Conservation (phyloP, 2,888 invertebrate species). For the Octodonta nipae region DNA sequence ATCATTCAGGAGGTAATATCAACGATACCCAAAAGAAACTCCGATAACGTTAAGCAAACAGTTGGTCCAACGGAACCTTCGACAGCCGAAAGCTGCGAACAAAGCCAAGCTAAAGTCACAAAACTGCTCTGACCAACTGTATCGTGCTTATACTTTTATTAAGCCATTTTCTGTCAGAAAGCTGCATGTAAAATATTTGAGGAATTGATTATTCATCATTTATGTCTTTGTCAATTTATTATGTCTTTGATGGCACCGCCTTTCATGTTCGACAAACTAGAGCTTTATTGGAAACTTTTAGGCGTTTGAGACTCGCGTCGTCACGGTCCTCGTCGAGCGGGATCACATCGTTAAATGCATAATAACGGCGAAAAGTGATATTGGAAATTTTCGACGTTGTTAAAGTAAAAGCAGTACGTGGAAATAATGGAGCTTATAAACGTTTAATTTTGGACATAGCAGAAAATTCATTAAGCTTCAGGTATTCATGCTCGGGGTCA, state of each 20-base stretch:
- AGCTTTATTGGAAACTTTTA: slow-evolving; percentile 18
- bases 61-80: slow-evolving; percentile 6
- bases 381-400: too few species aligned
- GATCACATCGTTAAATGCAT: too few species aligned
- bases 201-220: slow-evolving; percentile 31
- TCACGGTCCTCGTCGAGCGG: too few species aligned
- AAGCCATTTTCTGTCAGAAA: slow-evolving; percentile 30
- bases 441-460: too few species aligned
- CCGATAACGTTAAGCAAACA: slow-evolving; percentile 6
- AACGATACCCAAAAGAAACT: slow-evolving; percentile 11
- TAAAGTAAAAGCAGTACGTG: too few species aligned
- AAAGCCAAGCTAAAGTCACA: too few species aligned
- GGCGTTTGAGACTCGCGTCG: not conserved
- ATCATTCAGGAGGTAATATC: slow-evolving; percentile 11
- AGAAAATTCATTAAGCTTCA: too few species aligned
- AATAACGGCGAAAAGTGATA: too few species aligned
- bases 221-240: slow-evolving; percentile 27
- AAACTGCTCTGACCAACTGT: slow-evolving; percentile 16
- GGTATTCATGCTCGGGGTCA: too few species aligned
- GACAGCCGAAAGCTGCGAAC: too few species aligned
- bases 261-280: slow-evolving; percentile 17
- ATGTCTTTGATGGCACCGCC: slow-evolving; percentile 20
- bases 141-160: slow-evolving; percentile 30
- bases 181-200: slow-evolving; percentile 29
- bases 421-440: too few species aligned